Evolutionary conservation across 1,140 invertebrate genomes (phyloP).

Genomic region (Geopemphigus sp.): DNA sequence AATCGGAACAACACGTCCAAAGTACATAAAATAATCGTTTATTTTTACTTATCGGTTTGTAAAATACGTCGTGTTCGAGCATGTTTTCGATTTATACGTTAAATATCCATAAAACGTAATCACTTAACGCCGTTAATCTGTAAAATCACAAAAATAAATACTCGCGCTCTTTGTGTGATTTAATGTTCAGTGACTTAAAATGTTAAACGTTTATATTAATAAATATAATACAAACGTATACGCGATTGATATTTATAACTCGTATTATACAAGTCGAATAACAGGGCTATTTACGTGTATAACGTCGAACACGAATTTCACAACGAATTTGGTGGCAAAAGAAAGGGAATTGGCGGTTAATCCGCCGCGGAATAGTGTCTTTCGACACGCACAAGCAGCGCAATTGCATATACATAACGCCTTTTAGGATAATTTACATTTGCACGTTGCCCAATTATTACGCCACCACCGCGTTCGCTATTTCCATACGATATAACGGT

Average conservation of each 20-base stretch:
- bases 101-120: no score
- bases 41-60: no score
- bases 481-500: not conserved
- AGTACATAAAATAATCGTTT: no score
- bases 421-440: conserved; percentile 2
- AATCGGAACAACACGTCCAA: no score
- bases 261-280: no score
- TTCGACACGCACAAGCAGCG: conserved; percentile 8
- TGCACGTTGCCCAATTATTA: not conserved
- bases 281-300: no score
- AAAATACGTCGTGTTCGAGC: no score
- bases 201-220: not conserved
- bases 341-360: not conserved
- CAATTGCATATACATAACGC: conserved; percentile 10
- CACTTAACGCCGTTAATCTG: no score
- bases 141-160: not conserved
- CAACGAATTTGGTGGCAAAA: not conserved
- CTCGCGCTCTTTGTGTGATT: not conserved
- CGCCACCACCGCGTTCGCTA: not conserved
- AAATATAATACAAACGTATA: not conserved
- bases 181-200: not conserved
- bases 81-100: no score
- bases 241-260: not conserved
- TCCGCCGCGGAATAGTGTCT: not conserved
- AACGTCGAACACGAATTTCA: not conserved